Base-by-base conservation (phyloP, 2,797 vertebrate species). In the Brachymystax lenok region DNA sequence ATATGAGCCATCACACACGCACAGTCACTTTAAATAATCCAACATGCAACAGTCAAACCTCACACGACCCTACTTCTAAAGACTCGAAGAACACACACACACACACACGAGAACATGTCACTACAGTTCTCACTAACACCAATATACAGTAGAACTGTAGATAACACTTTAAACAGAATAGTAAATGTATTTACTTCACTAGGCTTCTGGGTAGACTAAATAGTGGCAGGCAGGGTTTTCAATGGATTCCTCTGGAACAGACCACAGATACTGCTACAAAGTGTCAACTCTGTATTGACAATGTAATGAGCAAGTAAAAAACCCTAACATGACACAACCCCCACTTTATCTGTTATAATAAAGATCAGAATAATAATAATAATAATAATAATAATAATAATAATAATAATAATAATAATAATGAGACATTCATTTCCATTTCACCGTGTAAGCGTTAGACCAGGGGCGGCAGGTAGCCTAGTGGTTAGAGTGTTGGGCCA, bases 41-140 rank as follows among this genome's bases (percentile, higher is more conserved):
- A 83, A 79, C 78, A 79, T 35, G 33, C 68, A 77, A 79, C 64
- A 66, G 21, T 72, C 52, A 67, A 75, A 71, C 52, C 52, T 79
- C 61, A 70, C 30, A 21, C 63, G 64, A 79, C 75, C 59, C 52
- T 63, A 28, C 33, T 3, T 59, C 71, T 30, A 72, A 50, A 70
- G 61, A 73, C 56, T 16, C 13, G 1, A 46, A 13, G 19, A 24
- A 28, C 28, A 28, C 28, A 28, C 28, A 28, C 33, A 33, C 33
- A 35, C 33, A 40, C 35, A 12, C 61, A 33, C 28, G 19, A 2
- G 16, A 17, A 21, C n/a, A 64, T 10, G 17, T n/a, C 40, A 74
- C 33, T 46, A 80, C 80, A 70, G 66, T 40, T 56, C 19, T 30
- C 67, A 77, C 16, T 54, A 14, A 74, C 46, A 52, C 24, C 27